Percentiles rank a stretch among this genome's conserved stretches.
phyloP scores from a whole-genome alignment of 1,140 invertebrate species.

The Orius laevigatus region DNA sequence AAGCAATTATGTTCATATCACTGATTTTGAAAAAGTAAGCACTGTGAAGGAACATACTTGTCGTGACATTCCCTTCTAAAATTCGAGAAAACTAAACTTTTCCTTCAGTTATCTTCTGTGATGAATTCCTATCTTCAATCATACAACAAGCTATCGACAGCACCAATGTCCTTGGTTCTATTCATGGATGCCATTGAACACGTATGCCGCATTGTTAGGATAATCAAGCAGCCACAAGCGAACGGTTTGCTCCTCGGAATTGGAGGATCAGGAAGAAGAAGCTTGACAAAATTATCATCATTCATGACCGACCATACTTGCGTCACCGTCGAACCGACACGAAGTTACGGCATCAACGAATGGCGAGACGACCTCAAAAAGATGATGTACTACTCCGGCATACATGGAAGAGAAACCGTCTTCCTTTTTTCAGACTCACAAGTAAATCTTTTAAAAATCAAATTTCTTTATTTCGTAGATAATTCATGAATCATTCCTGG shows the following conservation, averaged over 20 bases:
- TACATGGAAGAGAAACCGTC: slow-evolving; percentile 37
- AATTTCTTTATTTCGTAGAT: slow-evolving; percentile 26
- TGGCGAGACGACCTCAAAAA: slow-evolving; percentile 48
- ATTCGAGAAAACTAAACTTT: no score
- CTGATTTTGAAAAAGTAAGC: slow-evolving; percentile 36
- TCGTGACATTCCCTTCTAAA: neutral
- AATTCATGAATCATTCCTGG: slow-evolving; percentile 46
- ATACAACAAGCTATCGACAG: slow-evolving; percentile 46
- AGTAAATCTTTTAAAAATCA: slow-evolving; percentile 23
- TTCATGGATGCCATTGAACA: slow-evolving; percentile 52
- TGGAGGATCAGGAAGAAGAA: slow-evolving; percentile 49
- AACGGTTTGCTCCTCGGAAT: slow-evolving; percentile 43
- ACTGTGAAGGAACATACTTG: no score
- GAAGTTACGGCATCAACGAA: slow-evolving; percentile 32
- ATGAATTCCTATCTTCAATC: slow-evolving; percentile 39
- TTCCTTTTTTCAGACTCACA: slow-evolving; percentile 52
- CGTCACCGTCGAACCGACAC: slow-evolving; percentile 37
- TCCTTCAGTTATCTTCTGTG: slow-evolving; percentile 23
- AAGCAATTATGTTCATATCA: slow-evolving; percentile 40
- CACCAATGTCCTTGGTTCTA: slow-evolving; percentile 50
- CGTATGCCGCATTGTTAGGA: slow-evolving; percentile 43
- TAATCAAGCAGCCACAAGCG: slow-evolving; percentile 42
- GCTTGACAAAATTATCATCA: slow-evolving; percentile 42
- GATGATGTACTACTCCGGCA: slow-evolving; percentile 37
- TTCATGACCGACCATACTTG: slow-evolving; percentile 41